A percentile compares a stretch with the other conserved stretches of the same genome.
These are phyloP conservation scores for Gymnoscopelus microlampas DNA, from an alignment of 2,797 vertebrate species.

Conservation along the genomic window DNA sequence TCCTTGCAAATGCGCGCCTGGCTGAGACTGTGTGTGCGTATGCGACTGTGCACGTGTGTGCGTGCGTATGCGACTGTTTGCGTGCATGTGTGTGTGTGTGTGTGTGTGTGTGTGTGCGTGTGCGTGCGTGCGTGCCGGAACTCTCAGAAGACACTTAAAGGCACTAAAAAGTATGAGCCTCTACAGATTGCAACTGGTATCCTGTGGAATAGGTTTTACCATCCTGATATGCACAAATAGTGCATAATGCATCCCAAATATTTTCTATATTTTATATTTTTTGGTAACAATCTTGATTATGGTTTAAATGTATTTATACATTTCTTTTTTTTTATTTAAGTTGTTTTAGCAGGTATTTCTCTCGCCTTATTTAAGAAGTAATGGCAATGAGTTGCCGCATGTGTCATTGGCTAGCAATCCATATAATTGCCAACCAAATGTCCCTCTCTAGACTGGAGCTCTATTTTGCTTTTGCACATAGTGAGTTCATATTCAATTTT, in stretches of 20 bases:
- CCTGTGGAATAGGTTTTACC: conserved; percentile 10
- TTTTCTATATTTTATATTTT: conserved; percentile 39
- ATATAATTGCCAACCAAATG: conserved; percentile 33
- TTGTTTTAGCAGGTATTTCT: conserved; percentile 17
- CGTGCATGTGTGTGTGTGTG: background rate
- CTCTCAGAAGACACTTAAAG: conserved; percentile 4
- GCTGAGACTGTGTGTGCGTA: background rate
- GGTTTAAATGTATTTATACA: conserved; percentile 16
- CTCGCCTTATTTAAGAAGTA: conserved; percentile 14
- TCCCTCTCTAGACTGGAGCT: conserved; percentile 7
- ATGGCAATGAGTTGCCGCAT: conserved; percentile 20
- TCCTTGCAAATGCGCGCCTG: background rate
- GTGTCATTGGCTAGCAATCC: conserved; percentile 33
- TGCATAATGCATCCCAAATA: conserved; percentile 14
- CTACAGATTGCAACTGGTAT: background rate
- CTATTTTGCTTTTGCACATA: background rate
- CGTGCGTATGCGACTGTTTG: background rate
- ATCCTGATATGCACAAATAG: background rate
- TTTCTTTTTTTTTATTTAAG: conserved; percentile 17
- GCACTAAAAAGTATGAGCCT: background rate
- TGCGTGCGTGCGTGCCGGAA: background rate
- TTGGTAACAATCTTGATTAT: background rate
- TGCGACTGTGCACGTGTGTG: background rate
- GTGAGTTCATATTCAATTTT: conserved; percentile 35
- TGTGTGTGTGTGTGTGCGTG: background rate